Conservation (phyloP, 2,888 invertebrate species). For the Cinara cedri region DNA sequence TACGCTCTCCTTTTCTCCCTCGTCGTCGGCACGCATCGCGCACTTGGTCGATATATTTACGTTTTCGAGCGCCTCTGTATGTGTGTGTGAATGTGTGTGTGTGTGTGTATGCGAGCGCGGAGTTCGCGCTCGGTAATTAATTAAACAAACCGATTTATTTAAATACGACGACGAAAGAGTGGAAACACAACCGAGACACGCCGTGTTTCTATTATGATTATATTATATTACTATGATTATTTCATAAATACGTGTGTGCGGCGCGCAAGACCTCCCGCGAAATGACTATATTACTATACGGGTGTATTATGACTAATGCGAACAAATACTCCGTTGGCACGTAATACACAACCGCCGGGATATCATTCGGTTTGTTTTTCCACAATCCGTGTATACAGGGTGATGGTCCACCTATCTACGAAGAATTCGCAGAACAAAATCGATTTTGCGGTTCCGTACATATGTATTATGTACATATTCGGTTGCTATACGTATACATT, state of each 20-base stretch:
- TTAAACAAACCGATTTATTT: conserved; percentile 50
- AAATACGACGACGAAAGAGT: conserved; percentile 5
- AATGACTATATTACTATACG: conserved; percentile 13
- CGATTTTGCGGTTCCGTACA: too few relatives aligned
- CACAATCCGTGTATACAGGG: neutral
- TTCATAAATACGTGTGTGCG: conserved; percentile 9
- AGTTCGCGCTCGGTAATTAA: conserved; percentile 50
- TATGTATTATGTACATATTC: too few relatives aligned
- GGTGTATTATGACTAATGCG: conserved; percentile 53
- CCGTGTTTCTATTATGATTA: conserved; percentile 20
- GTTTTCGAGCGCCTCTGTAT: too few relatives aligned
- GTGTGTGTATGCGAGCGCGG: neutral
- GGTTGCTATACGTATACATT: too few relatives aligned
- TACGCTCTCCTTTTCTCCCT: neutral
- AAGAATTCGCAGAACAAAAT: too few relatives aligned
- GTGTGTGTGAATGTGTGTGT: conserved; percentile 12
- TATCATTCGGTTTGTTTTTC: conserved; percentile 35
- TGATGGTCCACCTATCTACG: too few relatives aligned
- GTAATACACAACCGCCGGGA: conserved; percentile 26
- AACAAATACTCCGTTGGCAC: conserved; percentile 51
- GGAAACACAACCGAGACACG: conserved; percentile 16
- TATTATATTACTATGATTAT: conserved; percentile 23
- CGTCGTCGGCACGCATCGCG: too few relatives aligned
- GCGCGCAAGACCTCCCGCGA: conserved; percentile 47
- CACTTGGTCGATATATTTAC: too few relatives aligned